Evolutionary conservation across 1,140 invertebrate genomes (phyloP).

Genomic region (Drosophila bocqueti): DNA sequence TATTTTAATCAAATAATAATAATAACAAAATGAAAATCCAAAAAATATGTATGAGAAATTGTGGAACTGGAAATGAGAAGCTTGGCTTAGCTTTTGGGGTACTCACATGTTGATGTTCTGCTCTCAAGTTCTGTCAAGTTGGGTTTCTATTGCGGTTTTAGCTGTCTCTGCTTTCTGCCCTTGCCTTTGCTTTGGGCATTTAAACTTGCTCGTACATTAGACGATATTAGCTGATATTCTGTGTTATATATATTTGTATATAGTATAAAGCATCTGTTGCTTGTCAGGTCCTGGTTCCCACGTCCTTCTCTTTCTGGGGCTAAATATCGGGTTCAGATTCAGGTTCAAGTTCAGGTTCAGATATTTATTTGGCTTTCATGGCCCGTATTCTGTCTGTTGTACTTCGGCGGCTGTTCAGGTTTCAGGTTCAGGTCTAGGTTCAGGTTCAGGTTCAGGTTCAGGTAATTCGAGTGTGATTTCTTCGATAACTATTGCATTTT

Average conservation of each 20-base stretch:
- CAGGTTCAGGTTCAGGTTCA: slow-evolving; percentile 3
- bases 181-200: slow-evolving; percentile 7
- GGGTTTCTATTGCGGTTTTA: not conserved
- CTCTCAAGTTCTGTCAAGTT: not conserved
- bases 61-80: no score
- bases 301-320: not conserved
- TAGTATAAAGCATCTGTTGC: slow-evolving; percentile 25
- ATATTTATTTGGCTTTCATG: slow-evolving; percentile 2
- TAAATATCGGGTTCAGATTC: not conserved
- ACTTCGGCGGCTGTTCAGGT: not conserved
- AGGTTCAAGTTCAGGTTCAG: not conserved
- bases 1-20: not conserved
- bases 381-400: slow-evolving; percentile 1
- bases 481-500: slow-evolving; percentile 30
- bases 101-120: slow-evolving; percentile 28
- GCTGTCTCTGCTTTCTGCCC: slow-evolving; percentile 5
- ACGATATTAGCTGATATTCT: not conserved
- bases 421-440: not conserved
- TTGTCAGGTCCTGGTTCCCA: not conserved
- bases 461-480: slow-evolving; percentile 19
- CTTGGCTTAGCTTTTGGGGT: no score
- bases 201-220: slow-evolving; percentile 8
- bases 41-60: not conserved
- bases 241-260: not conserved
- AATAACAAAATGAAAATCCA: not conserved